Conservation (phyloP, 2,797 vertebrate species). For the Hydrocynus forskahlii region DNA sequence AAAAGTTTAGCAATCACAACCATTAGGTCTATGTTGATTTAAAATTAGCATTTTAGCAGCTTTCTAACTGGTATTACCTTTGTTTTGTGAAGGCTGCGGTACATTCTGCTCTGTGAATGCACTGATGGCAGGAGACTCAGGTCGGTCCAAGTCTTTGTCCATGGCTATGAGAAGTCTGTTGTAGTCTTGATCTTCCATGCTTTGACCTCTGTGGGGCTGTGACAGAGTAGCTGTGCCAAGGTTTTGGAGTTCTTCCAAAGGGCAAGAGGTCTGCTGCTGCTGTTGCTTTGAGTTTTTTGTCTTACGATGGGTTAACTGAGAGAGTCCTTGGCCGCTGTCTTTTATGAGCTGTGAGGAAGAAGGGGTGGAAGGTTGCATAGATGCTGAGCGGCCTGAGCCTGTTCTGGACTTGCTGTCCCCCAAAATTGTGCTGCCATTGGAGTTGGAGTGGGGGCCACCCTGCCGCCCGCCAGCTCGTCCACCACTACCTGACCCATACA, state of each 20-base stretch:
- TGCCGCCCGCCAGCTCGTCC: slow-evolving; percentile 83
- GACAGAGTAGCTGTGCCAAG: slow-evolving; percentile 63
- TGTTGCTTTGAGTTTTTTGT: slow-evolving; percentile 78
- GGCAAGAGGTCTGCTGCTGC: slow-evolving; percentile 66
- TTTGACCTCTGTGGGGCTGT: slow-evolving; percentile 72
- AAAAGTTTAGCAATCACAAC: background rate
- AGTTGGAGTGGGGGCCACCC: slow-evolving; percentile 71
- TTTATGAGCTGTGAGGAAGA: slow-evolving; percentile 63
- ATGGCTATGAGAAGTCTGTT: slow-evolving; percentile 90
- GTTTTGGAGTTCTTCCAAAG: slow-evolving; percentile 77
- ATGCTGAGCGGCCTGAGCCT: slow-evolving; percentile 80
- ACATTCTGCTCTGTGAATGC: slow-evolving; percentile 85
- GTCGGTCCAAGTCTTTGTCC: slow-evolving; percentile 95
- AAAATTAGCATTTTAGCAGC: background rate
- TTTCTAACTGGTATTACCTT: slow-evolving; percentile 80
- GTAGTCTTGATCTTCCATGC: slow-evolving; percentile 88
- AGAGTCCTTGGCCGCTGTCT: slow-evolving; percentile 76
- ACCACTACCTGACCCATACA: slow-evolving; percentile 79
- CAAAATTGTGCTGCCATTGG: slow-evolving; percentile 79
- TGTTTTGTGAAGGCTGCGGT: slow-evolving; percentile 85
- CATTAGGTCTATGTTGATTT: background rate
- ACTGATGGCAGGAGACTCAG: slow-evolving; percentile 81
- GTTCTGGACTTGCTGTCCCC: slow-evolving; percentile 83
- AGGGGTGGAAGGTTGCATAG: slow-evolving; percentile 80
- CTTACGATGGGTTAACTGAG: slow-evolving; percentile 81